These are phyloP conservation scores for Sycobia sp. DNA, from an alignment of 1,140 invertebrate genomes.

Conservation along the genomic window DNA sequence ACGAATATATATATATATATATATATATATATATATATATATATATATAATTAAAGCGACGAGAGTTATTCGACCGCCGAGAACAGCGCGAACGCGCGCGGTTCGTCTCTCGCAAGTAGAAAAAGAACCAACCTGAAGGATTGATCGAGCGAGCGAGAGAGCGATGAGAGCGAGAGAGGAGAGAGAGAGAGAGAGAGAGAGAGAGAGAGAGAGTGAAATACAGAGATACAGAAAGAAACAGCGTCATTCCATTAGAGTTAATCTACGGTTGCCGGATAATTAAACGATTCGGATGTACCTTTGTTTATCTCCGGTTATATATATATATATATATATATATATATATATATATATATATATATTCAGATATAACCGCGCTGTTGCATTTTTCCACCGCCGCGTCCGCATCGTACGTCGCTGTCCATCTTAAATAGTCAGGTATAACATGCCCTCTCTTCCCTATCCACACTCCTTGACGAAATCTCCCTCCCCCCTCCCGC, in stretches of 20 bases:
- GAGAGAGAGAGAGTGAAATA: conserved; percentile 12
- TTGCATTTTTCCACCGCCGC: not conserved
- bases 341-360: too few species aligned
- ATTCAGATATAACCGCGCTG: not conserved
- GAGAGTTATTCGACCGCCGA: not conserved
- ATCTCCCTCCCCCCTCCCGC: not conserved
- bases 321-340: not conserved
- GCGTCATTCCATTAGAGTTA: conserved; percentile 30
- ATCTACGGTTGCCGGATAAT: conserved; percentile 23
- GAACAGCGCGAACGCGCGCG: not conserved
- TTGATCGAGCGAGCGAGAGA: too few species aligned
- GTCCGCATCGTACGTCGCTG: not conserved
- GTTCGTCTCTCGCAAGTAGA: not conserved
- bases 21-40: too few species aligned
- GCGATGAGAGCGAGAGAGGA: conserved; percentile 5
- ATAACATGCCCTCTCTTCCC: not conserved
- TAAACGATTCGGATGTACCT: conserved; percentile 31
- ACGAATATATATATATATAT: too few species aligned
- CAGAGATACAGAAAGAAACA: conserved; percentile 19
- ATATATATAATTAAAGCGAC: conserved; percentile 24
- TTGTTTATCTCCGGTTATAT: conserved; percentile 17
- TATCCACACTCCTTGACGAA: not conserved
- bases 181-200: conserved; percentile 6
- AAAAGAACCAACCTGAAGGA: too few species aligned
- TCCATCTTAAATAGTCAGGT: not conserved